Evolutionary conservation across 2,797 vertebrate species (phyloP).

Genomic region (Adelosebastes latens): DNA sequence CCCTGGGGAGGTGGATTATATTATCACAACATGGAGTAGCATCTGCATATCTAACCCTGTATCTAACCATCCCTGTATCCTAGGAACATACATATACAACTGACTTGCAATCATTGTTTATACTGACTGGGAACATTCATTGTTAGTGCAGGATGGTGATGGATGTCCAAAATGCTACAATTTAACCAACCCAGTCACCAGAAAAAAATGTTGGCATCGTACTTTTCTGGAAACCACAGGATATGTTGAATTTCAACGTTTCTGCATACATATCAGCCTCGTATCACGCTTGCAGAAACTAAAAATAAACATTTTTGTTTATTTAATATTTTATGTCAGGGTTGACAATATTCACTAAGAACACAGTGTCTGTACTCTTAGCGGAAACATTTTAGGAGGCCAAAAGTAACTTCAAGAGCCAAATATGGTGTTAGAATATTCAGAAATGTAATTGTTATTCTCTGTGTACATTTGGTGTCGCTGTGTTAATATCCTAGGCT

Average conservation of each 20-base stretch:
- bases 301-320: background rate
- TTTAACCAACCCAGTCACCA: background rate
- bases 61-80: background rate
- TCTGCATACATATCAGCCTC: background rate
- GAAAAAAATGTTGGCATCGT: background rate
- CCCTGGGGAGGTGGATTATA: slow-evolving; percentile 24
- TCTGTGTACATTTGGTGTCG: too few relatives aligned
- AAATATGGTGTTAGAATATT: too few relatives aligned
- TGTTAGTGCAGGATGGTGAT: background rate
- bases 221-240: background rate
- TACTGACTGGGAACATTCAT: background rate
- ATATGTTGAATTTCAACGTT: background rate
- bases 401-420: background rate
- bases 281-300: background rate
- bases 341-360: background rate
- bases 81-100: background rate
- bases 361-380: background rate
- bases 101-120: background rate
- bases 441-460: too few relatives aligned
- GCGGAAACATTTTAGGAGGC: background rate
- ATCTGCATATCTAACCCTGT: slow-evolving; percentile 31
- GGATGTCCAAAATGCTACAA: background rate
- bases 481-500: too few relatives aligned
- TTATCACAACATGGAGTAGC: slow-evolving; percentile 28
- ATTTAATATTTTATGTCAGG: background rate